These are phyloP conservation scores for Centruroides sculpturatus DNA, from an alignment of 1,140 invertebrate genomes.

Conservation along the genomic window DNA sequence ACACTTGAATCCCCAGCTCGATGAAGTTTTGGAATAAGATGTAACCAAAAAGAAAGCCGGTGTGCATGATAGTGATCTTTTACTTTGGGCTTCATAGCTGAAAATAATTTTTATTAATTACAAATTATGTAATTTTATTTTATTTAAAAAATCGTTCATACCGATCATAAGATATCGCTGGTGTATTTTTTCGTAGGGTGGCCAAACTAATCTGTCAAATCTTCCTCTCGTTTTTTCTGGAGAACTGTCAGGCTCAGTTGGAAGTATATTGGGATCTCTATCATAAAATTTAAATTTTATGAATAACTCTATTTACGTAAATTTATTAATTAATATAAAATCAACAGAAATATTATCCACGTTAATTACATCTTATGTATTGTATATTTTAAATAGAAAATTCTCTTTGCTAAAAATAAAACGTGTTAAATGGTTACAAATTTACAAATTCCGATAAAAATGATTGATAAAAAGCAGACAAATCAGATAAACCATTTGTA, in stretches of 20 bases:
- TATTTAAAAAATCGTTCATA: conserved; percentile 27
- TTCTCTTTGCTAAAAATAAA: no score
- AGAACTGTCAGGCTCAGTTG: conserved; percentile 6
- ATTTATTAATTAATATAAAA: no score
- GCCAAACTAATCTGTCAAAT: conserved; percentile 44
- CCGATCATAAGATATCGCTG: conserved; percentile 72
- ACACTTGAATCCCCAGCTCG: conserved; percentile 50
- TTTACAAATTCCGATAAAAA: no score
- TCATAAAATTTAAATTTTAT: conserved; percentile 16
- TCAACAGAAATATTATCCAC: no score
- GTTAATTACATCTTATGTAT: no score
- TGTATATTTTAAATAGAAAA: no score
- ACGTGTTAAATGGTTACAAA: no score
- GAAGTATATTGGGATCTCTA: conserved; percentile 13
- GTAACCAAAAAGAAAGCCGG: conserved; percentile 80
- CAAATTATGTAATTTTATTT: neutral
- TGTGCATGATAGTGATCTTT: conserved; percentile 72
- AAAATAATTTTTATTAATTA: neutral
- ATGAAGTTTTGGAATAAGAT: conserved; percentile 61
- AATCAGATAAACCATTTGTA: no score
- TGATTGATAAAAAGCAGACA: no score
- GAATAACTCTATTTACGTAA: neutral
- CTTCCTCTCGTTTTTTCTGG: conserved; percentile 4
- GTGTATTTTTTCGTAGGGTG: conserved; percentile 74
- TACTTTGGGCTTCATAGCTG: conserved; percentile 43